Percentiles rank a stretch among this genome's conserved stretches.
These are phyloP conservation scores for Himalopsyche kuldschensis DNA, from an alignment of 2,888 invertebrate species.

Conservation along the genomic window DNA sequence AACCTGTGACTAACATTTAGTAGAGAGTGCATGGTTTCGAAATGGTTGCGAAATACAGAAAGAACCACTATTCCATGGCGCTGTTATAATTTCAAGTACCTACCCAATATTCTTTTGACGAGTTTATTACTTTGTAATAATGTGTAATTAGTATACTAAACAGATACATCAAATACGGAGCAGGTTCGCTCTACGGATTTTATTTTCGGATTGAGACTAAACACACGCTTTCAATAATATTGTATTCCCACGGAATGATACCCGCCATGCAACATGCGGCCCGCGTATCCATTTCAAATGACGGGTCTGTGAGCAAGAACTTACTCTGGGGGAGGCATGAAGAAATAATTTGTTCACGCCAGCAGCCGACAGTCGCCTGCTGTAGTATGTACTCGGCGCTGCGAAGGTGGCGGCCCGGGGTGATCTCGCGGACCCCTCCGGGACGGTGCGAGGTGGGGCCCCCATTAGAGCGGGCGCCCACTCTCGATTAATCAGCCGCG, in stretches of 20 bases:
- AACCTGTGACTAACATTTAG: too few species aligned
- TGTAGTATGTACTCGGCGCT: not conserved
- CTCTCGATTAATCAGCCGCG: conserved; percentile 55
- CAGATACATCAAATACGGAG: too few species aligned
- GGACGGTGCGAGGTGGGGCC: conserved; percentile 20
- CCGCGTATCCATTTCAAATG: not conserved
- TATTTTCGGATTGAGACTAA: not conserved
- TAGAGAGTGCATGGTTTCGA: too few species aligned
- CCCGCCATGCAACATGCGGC: not conserved
- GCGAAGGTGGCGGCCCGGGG: not conserved
- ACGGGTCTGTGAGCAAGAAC: not conserved
- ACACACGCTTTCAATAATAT: not conserved
- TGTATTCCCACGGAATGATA: not conserved
- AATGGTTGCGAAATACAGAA: too few species aligned
- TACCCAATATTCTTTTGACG: too few species aligned
- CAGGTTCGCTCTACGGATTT: too few species aligned
- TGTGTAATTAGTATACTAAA: too few species aligned
- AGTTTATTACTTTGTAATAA: too few species aligned
- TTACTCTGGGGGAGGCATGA: not conserved
- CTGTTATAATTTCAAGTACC: too few species aligned
- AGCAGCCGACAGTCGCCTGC: not conserved
- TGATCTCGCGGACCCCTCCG: not conserved
- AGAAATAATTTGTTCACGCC: not conserved
- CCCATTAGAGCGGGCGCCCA: conserved; percentile 47
- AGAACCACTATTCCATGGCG: too few species aligned